Base-by-base conservation (phyloP, 2,113 vertebrate genomes). In the Epinephelus cyanopodus region DNA sequence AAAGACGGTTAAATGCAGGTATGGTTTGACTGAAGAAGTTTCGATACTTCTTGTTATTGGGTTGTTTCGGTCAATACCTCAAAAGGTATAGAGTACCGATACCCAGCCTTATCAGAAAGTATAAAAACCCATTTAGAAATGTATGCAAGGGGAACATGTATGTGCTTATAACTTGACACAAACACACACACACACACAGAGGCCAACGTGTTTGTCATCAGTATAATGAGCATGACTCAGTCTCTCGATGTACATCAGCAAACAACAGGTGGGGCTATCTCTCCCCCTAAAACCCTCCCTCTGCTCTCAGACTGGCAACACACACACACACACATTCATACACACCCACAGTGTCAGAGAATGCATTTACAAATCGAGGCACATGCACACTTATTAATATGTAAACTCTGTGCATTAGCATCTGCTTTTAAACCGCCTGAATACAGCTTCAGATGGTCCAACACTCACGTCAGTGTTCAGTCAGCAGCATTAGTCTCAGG, bases 51-150 rank as follows among this genome's bases (percentile, higher is more conserved):
- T 45, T 45, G 9, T 10, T 45, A 45, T 1, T 45, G 42, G 42
- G 42, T 45, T 9, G 9, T 45, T 45, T 45, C 10, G 2, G 9
- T 45, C 42, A 45, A 45, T 45, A 45, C 42, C 42, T 45, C 11
- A 3, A 45, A 29, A 45, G 42, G 42, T 45, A 45, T 12, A 3
- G 11, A 10, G 42, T 45, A 45, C 42, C 1, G 11, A 45, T 45
- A 45, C 11, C 42, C 8, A 45, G 42, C 42, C 11, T 8, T 45
- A 45, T 1, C 29, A 9, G n/a, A 21, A 79, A 23, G 10, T 15
- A 77, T 18, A 63, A 15, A 71, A 77, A 50, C 10, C 79, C 23
- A 60, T 50, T 10, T 47, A 50, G 54, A 72, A 48, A 37, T 11
- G 13, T 8, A 68, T 18, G 47, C 48, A 48, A 12, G 3, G 4